Evolutionary conservation across 2,888 invertebrate species (phyloP), one percentile per base, ranked within the genome.

Genomic region (Nemoura dubitans): DNA sequence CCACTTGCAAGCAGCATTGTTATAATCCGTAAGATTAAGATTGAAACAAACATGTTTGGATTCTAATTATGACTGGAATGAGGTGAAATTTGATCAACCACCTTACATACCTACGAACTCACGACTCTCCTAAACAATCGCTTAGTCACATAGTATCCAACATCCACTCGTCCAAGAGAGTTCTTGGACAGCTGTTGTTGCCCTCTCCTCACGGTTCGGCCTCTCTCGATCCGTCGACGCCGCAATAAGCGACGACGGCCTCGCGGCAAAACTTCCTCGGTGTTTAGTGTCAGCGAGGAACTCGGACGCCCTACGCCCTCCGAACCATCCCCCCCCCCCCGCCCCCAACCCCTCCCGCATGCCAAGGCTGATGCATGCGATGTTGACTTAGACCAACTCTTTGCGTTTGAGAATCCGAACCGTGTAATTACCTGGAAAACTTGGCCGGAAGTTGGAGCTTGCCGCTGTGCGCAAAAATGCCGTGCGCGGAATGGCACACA

Each of bases 371-470:
- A 78, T 26, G 78, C 78, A 78, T 78, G 78, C 27, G 29, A 26
- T 78, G 78, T 78, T 78, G 78, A 78, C 78, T 78, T 28, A 26
- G n/a, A 5, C n/a, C 59, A 78, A 78, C 78, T 78, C 78, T 28
- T 78, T 59, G 59, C 59, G 14, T 59, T 59, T 21, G 59, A 21
- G 59, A 59, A 59, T 59, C 16, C 14, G 59, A 59, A 59, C 59
- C 59, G 59, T 59, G 59, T 59, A 59, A 59, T 59, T 59, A 59
- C 59, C 59, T 59, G 59, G 59, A 7, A 59, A 59, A 59, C 59
- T 59, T 59, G 59, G 6, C 27, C 27, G 78, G 78, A 78, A 26
- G 78, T 78, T 78, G 78, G 36, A 36, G 36, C 10, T 21, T 7
- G 59, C 59, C 59, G 21, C 21, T 7, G 59, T 59, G 59, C 10